These are phyloP conservation scores for Sarcophilus harrisii DNA, from an alignment of 2,797 vertebrate species.

Conservation along the genomic window DNA sequence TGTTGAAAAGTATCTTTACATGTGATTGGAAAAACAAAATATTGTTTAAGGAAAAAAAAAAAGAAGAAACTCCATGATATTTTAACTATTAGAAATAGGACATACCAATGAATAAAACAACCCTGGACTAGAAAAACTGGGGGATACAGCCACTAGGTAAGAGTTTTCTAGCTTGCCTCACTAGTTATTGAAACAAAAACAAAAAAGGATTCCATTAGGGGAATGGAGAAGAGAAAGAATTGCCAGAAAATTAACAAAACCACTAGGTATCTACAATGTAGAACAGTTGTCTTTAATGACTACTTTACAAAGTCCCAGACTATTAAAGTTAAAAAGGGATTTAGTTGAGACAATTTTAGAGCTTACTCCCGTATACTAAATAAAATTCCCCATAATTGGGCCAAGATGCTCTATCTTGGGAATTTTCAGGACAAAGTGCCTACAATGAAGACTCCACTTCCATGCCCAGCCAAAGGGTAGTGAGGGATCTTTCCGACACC, in stretches of 20 bases:
- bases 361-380: too few relatives aligned
- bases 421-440: background rate
- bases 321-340: too few relatives aligned
- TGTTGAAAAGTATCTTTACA: too few relatives aligned
- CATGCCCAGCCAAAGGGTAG: background rate
- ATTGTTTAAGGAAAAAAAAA: too few relatives aligned
- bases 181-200: background rate
- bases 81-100: background rate
- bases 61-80: background rate
- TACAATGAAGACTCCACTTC: background rate
- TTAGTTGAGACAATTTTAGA: too few relatives aligned
- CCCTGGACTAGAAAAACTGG: too few relatives aligned
- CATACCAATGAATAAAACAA: background rate
- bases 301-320: too few relatives aligned
- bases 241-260: background rate
- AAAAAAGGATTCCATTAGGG: background rate
- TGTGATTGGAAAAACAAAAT: too few relatives aligned
- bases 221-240: background rate
- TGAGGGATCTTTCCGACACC: background rate
- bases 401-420: too few relatives aligned
- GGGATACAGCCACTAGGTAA: too few relatives aligned
- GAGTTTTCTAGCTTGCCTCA: background rate
- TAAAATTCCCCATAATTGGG: too few relatives aligned
- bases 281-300: background rate
- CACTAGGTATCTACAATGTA: background rate